These are phyloP conservation scores for Drosophila differens DNA, from an alignment of 2,888 invertebrate species.

Conservation along the genomic window DNA sequence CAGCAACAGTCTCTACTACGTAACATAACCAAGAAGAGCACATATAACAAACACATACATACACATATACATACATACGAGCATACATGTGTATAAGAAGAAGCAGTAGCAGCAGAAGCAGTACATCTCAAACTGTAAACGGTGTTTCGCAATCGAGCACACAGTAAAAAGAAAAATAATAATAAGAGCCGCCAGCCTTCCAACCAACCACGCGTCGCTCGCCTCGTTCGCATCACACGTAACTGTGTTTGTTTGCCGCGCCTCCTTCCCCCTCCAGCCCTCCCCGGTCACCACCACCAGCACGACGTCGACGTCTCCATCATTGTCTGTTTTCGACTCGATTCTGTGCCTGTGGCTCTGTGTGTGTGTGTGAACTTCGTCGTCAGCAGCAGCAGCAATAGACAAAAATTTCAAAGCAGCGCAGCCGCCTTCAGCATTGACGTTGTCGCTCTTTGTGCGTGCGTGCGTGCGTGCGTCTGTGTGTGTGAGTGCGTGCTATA, in stretches of 20 bases:
- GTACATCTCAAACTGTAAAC: conserved; percentile 46
- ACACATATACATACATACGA: not conserved
- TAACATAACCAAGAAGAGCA: conserved; percentile 38
- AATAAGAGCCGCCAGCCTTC: conserved; percentile 8
- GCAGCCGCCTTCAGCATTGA: conserved; percentile 29
- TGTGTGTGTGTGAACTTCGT: not conserved
- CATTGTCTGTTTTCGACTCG: conserved; percentile 1
- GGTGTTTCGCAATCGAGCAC: conserved; percentile 45
- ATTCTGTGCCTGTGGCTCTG: conserved; percentile 2
- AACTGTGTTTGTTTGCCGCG: conserved; percentile 15
- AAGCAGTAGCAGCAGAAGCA: conserved; percentile 16
- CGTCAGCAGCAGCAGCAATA: conserved; percentile 31
- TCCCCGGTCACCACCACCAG: not conserved
- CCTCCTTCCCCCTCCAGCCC: not conserved
- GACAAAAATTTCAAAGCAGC: conserved; percentile 49
- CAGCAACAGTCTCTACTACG: conserved; percentile 21
- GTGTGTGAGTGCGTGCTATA: conserved; percentile 38
- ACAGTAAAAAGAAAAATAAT: conserved; percentile 11
- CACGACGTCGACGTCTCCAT: not conserved
- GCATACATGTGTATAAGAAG: conserved; percentile 1
- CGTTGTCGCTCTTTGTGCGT: conserved; percentile 31
- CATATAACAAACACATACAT: conserved; percentile 2
- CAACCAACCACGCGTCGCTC: conserved; percentile 40
- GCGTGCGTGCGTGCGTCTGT: conserved; percentile 16
- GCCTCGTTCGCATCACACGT: conserved; percentile 21